These are phyloP conservation scores for Eumeta japonica DNA, from an alignment of 1,140 invertebrate species.

Conservation along the genomic window DNA sequence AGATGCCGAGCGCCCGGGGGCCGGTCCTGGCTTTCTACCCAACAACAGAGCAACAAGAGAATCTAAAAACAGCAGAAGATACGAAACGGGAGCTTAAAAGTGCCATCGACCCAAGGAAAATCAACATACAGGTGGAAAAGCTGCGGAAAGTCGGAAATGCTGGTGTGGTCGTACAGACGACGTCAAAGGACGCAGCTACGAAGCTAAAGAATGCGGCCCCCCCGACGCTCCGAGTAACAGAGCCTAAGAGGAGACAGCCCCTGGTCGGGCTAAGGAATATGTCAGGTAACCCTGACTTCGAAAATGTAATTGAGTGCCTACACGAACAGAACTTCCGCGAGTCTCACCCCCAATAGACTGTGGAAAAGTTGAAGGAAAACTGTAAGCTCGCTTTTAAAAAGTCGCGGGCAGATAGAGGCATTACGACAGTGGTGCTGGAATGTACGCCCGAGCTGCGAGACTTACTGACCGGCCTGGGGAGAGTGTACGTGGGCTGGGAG, in stretches of 20 bases:
- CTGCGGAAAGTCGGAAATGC: conserved; percentile 10
- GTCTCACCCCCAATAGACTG: too few relatives aligned
- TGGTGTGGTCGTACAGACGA: conserved; percentile 8
- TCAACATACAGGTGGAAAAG: neutral
- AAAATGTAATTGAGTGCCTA: neutral
- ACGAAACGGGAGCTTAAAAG: neutral
- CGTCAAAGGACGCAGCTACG: neutral
- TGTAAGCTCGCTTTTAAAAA: conserved; percentile 6
- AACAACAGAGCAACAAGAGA: neutral
- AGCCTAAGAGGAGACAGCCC: conserved; percentile 2
- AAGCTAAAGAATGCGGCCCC: conserved; percentile 3
- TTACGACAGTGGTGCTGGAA: conserved; percentile 3
- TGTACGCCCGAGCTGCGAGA: conserved; percentile 3
- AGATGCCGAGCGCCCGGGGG: neutral
- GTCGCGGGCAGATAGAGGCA: neutral
- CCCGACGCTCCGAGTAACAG: conserved; percentile 1
- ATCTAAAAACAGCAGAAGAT: neutral
- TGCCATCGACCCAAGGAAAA: neutral
- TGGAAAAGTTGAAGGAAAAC: neutral
- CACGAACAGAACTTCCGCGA: conserved; percentile 4
- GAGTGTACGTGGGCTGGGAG: conserved; percentile 12
- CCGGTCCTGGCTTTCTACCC: conserved; percentile 1
- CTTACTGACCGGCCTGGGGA: neutral
- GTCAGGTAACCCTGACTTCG: neutral
- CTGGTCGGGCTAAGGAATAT: conserved; percentile 4